phyloP scores from a whole-genome alignment of 2,888 invertebrate genomes.

The Mylabris sibirica region DNA sequence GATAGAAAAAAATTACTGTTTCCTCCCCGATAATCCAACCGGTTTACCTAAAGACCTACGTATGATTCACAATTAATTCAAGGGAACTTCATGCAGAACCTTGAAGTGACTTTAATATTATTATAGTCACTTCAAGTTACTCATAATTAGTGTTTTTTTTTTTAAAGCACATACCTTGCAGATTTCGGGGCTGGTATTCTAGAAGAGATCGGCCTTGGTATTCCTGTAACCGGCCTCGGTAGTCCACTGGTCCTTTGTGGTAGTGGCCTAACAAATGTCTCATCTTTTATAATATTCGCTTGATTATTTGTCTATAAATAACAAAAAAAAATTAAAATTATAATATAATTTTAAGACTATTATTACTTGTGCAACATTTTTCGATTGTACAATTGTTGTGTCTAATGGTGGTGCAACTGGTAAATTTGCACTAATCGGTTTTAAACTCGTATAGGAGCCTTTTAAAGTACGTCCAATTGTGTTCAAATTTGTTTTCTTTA shows the following conservation, averaged over 20 bases:
- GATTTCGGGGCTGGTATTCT: slow-evolving; percentile 56
- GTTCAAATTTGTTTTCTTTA: slow-evolving; percentile 43
- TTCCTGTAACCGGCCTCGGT: slow-evolving; percentile 56
- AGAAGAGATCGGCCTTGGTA: slow-evolving; percentile 57
- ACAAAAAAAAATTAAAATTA: not conserved
- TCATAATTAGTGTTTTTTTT: too few species aligned
- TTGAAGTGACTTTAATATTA: too few species aligned
- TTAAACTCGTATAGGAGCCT: slow-evolving; percentile 56
- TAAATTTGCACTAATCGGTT: slow-evolving; percentile 51
- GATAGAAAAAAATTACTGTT: not conserved
- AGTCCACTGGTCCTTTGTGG: slow-evolving; percentile 52
- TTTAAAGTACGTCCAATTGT: slow-evolving; percentile 52
- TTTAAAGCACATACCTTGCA: slow-evolving; percentile 35
- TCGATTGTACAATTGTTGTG: slow-evolving; percentile 25
- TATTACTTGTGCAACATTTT: slow-evolving; percentile 7
- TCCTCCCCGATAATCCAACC: not conserved
- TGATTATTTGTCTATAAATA: slow-evolving; percentile 2
- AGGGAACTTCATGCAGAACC: not conserved
- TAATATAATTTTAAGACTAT: slow-evolving; percentile 4
- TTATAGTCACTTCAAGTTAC: too few species aligned
- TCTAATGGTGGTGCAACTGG: slow-evolving; percentile 49
- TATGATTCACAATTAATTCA: not conserved
- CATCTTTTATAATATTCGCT: slow-evolving; percentile 15
- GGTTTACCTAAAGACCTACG: not conserved
- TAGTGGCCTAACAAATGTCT: slow-evolving; percentile 44